phyloP scores from a whole-genome alignment of 2,888 invertebrate genomes.

The Cenopis cana region DNA sequence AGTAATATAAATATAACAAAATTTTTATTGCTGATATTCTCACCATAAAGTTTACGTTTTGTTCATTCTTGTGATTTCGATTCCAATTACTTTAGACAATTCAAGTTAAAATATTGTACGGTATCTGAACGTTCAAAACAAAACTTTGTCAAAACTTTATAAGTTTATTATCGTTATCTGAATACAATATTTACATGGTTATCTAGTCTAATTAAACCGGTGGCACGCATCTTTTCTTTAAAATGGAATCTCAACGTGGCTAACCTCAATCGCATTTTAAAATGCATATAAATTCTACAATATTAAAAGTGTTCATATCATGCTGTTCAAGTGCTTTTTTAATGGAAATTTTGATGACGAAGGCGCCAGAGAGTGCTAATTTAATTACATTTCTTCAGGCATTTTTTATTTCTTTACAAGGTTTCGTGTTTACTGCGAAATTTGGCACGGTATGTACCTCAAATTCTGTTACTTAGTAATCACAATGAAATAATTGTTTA shows the following conservation, averaged over 20 bases:
- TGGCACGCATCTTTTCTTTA: not conserved
- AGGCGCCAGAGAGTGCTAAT: conserved; percentile 68
- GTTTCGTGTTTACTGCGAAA: conserved; percentile 66
- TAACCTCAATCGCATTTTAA: conserved; percentile 35
- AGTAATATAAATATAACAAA: not conserved
- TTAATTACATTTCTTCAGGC: conserved; percentile 78
- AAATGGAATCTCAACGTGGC: not conserved
- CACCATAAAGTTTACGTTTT: too few species aligned
- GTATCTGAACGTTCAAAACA: conserved; percentile 7
- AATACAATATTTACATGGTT: conserved; percentile 21
- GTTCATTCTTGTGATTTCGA: not conserved
- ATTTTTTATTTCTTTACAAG: conserved; percentile 71
- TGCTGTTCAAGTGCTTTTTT: conserved; percentile 75
- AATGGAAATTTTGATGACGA: conserved; percentile 78
- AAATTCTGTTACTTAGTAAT: not conserved
- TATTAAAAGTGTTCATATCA: conserved; percentile 67
- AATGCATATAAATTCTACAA: conserved; percentile 62
- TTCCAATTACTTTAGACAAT: not conserved
- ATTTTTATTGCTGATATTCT: not conserved
- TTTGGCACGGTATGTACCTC: conserved; percentile 67
- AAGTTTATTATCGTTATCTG: conserved; percentile 9
- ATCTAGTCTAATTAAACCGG: not conserved
- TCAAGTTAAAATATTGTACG: too few species aligned
- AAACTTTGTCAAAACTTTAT: conserved; percentile 16
- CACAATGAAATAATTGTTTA: not conserved